Conservation (phyloP, 1,140 invertebrate species). For the Aphidius ervi region DNA sequence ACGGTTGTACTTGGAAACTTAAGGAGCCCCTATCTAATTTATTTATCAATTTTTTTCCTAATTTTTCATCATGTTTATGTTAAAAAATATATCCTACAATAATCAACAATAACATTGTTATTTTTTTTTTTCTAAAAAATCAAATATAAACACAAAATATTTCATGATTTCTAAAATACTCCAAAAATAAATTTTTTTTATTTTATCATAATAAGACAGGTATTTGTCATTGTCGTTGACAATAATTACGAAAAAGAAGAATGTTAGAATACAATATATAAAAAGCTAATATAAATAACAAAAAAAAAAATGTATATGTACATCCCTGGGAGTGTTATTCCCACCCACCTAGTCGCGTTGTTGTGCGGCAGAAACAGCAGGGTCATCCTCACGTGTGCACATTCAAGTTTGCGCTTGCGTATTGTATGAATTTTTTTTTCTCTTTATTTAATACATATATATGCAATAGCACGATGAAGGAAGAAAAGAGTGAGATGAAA, state of each 20-base stretch:
- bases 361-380: conserved; percentile 22
- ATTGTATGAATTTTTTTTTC: background rate
- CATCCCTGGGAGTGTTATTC: conserved; percentile 24
- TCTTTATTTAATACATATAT: background rate
- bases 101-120: too few species aligned
- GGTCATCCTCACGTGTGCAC: conserved; percentile 21
- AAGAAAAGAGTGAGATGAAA: background rate
- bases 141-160: too few species aligned
- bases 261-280: background rate
- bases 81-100: too few species aligned
- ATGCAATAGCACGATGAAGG: conserved; percentile 4
- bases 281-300: conserved; percentile 1
- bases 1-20: background rate
- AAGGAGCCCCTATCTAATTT: background rate
- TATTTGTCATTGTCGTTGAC: too few species aligned
- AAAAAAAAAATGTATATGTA: conserved; percentile 16
- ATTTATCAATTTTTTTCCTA: background rate
- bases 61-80: too few species aligned
- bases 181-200: too few species aligned
- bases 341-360: conserved; percentile 19
- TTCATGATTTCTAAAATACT: background rate
- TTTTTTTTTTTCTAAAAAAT: too few species aligned
- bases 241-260: too few species aligned
- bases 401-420: conserved; percentile 7
- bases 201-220: background rate